phyloP scores from a whole-genome alignment of 2,888 invertebrate genomes.

The Caprella mutica region DNA sequence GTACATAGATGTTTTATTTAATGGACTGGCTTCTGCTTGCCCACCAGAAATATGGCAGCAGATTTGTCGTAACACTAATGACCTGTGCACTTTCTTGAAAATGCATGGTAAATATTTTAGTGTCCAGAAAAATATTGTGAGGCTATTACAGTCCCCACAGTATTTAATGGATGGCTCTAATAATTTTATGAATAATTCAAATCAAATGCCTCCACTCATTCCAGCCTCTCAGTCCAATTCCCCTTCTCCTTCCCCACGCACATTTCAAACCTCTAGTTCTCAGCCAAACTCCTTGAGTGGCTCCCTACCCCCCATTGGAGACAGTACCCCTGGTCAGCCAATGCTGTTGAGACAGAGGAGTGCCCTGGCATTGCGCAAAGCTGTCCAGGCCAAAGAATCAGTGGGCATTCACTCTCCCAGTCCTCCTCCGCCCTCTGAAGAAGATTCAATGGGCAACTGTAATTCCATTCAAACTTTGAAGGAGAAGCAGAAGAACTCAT shows the following conservation, averaged over 20 bases:
- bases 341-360: not conserved
- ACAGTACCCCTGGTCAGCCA: no score
- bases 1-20: constrained; percentile 75
- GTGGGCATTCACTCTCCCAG: not conserved
- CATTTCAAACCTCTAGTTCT: not conserved
- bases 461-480: constrained; percentile 3
- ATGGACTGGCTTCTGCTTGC: constrained; percentile 58
- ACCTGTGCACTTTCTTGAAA: constrained; percentile 77
- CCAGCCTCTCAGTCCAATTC: constrained; percentile 33
- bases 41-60: constrained; percentile 51
- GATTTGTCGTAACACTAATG: constrained; percentile 77
- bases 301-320: not conserved
- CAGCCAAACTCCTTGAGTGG: not conserved
- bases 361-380: not conserved
- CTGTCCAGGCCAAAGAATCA: constrained; percentile 2
- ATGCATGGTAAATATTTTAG: constrained; percentile 90
- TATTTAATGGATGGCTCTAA: constrained; percentile 34
- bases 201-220: constrained; percentile 36
- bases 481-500: constrained; percentile 51
- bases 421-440: constrained; percentile 5
- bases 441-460: not conserved
- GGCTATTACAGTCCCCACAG: constrained; percentile 43
- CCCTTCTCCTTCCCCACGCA: constrained; percentile 3
- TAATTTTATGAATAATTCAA: no score
- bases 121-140: constrained; percentile 83